Base-by-base conservation (phyloP, 2,113 vertebrate species). In the Ia io region DNA sequence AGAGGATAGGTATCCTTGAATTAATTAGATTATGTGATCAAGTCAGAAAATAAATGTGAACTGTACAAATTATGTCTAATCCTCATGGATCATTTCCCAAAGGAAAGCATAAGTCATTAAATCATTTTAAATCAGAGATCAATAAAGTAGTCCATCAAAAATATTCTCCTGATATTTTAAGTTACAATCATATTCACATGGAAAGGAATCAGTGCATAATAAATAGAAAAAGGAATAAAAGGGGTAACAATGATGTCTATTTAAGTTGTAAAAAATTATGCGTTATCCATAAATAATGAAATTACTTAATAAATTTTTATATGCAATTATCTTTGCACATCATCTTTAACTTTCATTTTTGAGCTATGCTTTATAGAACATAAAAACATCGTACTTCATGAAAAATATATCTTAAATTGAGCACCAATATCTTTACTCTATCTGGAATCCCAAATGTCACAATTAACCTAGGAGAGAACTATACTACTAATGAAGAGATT, bases 291-390 rank as follows among this genome's bases (percentile, higher is more conserved):
- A 96, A 97, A 97, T 95, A 97, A 87, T 87, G 4, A 86, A 96
- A 95, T 82, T 49, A 37, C 56, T 93, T 91, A 96, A 92, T 95
- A 94, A 91, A 93, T 73, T 71, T 95, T 96, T 93, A 94, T 69
- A 91, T 59, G 14, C 63, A 95, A 89, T 92, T 93, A 94, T 86
- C 28, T 86, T 91, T 69, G 32, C 53, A 88, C 16, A 88, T 87
- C 84, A 25, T 86, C 32, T 93, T 93, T 23, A 84, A 80, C 28
- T 83, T 77, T 59, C 30, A 91, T 86, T 90, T 92, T 89, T 80
- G 70, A 87, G 35, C 12, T 91, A 9, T 91, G 87, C 76, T 96
- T 94, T 40, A 88, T 77, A 23, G 18, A 91, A 42, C 73, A 82
- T 63, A 51, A 86, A 95, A 88, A 44, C 18, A 49, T 0, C 77